Evolutionary conservation across 2,797 vertebrate genomes (phyloP), one percentile per base, ranked within the genome.

Genomic region (Clarias platycephalus): DNA sequence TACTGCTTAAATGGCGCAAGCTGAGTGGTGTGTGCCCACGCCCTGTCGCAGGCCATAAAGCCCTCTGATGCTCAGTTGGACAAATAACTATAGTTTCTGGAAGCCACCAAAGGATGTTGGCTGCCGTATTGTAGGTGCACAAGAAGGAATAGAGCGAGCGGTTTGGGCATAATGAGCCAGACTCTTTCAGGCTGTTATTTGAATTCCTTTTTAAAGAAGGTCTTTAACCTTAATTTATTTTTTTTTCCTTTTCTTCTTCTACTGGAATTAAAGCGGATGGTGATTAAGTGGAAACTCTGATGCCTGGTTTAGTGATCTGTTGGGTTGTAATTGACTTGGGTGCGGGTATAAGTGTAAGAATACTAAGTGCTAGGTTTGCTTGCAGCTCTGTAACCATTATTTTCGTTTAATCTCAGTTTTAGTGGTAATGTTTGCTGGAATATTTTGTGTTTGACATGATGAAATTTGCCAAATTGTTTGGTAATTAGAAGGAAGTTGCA

Each of bases 301-400:
- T 53, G 85, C 91, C 91, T 84, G 92, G 92, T 91, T 74, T 90
- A 93, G 87, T 93, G 92, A 93, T 91, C 93, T 90, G 90, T 91
- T 86, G 91, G 92, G 92, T 93, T 93, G 94, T 94, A 94, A 94
- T 95, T 94, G 93, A 93, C 92, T 92, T 94, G 94, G 93, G 93
- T 95, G 95, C 94, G 93, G 93, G 91, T 90, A 90, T 88, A 88
- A 91, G 92, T 91, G 90, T 87, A 90, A 88, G 74, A 84, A 79
- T 88, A 89, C 88, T 94, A 94, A 94, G 90, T 92, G 92, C 92
- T 92, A 90, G 92, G 93, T 93, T 86, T 91, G 88, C 86, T 60
- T 91, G 88, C 89, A 89, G 87, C 87, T 89, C 86, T 92, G 53
- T 55, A 58, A 63, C 26, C 89, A 83, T 76, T 89, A 71, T 86